Conservation (phyloP, 2,113 vertebrate genomes). For the Holacanthus passer region DNA sequence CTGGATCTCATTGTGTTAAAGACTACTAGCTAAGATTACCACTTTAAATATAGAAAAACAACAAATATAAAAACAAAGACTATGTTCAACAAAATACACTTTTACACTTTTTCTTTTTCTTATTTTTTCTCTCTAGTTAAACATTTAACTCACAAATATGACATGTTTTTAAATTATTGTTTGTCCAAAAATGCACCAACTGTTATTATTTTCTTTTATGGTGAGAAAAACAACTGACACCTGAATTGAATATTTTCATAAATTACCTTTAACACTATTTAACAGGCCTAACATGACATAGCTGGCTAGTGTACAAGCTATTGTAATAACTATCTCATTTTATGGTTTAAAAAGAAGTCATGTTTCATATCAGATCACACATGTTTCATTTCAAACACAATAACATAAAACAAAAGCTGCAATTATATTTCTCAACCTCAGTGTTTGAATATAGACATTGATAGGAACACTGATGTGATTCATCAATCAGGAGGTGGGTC, state of each 20-base stretch:
- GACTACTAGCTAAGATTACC: slow-evolving; percentile 89
- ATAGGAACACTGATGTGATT: slow-evolving; percentile 63
- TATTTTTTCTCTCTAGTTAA: slow-evolving; percentile 98
- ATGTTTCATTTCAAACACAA: slow-evolving; percentile 78
- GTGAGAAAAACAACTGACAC: slow-evolving; percentile 74
- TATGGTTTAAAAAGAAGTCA: slow-evolving; percentile 84
- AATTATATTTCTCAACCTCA: slow-evolving; percentile 61
- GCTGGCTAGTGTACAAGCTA: slow-evolving; percentile 71
- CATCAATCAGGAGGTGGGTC: slow-evolving; percentile 59
- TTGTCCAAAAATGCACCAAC: slow-evolving; percentile 82
- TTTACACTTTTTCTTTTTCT: slow-evolving; percentile 80
- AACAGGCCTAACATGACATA: slow-evolving; percentile 79
- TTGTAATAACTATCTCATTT: slow-evolving; percentile 70
- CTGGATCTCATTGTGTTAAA: slow-evolving; percentile 90
- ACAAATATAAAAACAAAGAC: slow-evolving; percentile 93
- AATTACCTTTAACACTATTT: slow-evolving; percentile 85
- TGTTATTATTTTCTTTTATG: slow-evolving; percentile 84
- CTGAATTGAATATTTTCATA: slow-evolving; percentile 79
- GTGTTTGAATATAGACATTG: slow-evolving; percentile 66
- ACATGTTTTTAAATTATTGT: slow-evolving; percentile 80
- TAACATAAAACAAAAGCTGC: slow-evolving; percentile 74
- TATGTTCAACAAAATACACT: slow-evolving; percentile 93
- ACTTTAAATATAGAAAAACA: slow-evolving; percentile 87
- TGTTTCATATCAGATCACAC: slow-evolving; percentile 77
- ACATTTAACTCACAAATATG: slow-evolving; percentile 90